These are phyloP conservation scores for Spheniscus mendiculus DNA, from an alignment of 2,113 vertebrate species.

Conservation along the genomic window DNA sequence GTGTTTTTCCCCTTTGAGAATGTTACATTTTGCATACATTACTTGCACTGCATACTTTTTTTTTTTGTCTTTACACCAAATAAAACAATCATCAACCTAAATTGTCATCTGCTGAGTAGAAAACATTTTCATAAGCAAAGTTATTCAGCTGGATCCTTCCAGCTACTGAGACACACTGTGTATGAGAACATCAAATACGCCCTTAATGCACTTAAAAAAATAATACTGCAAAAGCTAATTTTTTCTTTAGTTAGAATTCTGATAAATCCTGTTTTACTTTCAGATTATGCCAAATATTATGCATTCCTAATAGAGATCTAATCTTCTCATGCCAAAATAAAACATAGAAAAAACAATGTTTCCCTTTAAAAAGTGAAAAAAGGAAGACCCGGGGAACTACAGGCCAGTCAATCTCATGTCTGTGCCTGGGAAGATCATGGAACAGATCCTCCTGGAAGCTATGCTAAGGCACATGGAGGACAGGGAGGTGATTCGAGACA, in stretches of 20 bases:
- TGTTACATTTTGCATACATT: background rate
- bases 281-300: background rate
- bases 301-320: constrained; percentile 6
- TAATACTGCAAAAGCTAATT: background rate
- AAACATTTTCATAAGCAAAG: background rate
- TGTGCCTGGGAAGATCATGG: no score
- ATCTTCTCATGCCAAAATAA: background rate
- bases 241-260: background rate
- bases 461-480: no score
- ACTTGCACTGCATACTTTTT: background rate
- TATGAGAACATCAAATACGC: background rate
- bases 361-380: no score
- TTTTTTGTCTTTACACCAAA: background rate
- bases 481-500: no score
- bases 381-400: no score
- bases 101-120: background rate
- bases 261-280: background rate
- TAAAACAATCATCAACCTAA: background rate
- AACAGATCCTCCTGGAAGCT: no score
- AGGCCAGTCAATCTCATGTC: no score
- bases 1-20: background rate
- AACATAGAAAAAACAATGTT: constrained; percentile 14
- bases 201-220: background rate
- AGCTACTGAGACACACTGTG: background rate
- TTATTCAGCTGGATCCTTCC: background rate